phyloP scores from a whole-genome alignment of 2,113 vertebrate genomes.

The Varanus salvator region DNA sequence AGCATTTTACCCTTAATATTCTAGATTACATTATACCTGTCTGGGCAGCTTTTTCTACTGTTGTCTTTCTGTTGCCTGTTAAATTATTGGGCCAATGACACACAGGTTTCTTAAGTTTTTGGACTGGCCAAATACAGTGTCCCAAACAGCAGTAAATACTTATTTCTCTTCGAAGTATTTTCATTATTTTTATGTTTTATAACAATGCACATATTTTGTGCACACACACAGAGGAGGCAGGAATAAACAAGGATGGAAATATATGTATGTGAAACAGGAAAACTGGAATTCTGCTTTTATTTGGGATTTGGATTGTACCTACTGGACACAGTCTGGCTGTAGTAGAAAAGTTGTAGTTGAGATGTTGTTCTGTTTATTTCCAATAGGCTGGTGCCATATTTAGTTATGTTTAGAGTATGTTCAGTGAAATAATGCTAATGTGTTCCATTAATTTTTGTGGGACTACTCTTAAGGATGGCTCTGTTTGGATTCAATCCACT shows the following conservation, averaged over 20 bases:
- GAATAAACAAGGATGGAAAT: not conserved
- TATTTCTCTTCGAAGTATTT: conserved; percentile 38
- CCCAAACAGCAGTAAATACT: conserved; percentile 16
- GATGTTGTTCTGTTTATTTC: not conserved
- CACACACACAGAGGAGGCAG: not conserved
- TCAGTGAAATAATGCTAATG: not conserved
- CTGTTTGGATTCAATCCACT: not conserved
- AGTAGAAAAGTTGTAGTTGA: too few relatives aligned
- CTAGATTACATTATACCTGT: not conserved
- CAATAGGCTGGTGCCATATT: not conserved
- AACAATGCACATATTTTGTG: not conserved
- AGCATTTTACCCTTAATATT: not conserved
- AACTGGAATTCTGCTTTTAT: not conserved
- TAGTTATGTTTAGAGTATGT: not conserved
- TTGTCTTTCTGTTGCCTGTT: not conserved
- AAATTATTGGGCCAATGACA: not conserved
- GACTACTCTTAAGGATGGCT: not conserved
- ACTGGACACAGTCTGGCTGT: not conserved
- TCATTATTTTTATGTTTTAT: not conserved
- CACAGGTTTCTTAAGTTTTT: not conserved
- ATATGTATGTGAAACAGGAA: rapidly evolving
- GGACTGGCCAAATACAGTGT: not conserved
- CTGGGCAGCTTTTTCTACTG: not conserved
- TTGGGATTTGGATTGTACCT: not conserved
- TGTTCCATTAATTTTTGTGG: not conserved